Evolutionary conservation across 1,140 invertebrate species (phyloP).

Genomic region (Papilio machaon): DNA sequence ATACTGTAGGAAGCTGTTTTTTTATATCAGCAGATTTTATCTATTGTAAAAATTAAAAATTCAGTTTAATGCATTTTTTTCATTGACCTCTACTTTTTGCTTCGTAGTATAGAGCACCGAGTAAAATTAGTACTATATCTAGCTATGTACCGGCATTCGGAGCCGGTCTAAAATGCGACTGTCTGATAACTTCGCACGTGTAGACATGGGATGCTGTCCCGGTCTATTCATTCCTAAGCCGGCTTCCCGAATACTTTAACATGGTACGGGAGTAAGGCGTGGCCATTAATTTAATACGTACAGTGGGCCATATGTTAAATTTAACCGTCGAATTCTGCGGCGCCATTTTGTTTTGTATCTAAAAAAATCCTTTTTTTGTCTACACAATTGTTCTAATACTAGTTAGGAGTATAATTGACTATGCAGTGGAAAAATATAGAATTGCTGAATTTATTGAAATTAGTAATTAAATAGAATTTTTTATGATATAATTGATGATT

Average conservation of each 20-base stretch:
- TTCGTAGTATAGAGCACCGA: not conserved
- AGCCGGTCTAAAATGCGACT: slow-evolving; percentile 10
- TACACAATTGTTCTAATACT: not conserved
- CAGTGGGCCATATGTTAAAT: slow-evolving; percentile 35
- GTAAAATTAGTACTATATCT: not conserved
- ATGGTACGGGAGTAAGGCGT: slow-evolving; percentile 26
- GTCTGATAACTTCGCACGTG: slow-evolving; percentile 23
- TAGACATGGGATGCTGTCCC: not conserved
- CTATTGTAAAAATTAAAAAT: not conserved
- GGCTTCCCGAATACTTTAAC: slow-evolving; percentile 16
- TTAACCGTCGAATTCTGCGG: slow-evolving; percentile 33
- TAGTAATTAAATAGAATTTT: not conserved
- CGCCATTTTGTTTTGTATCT: slow-evolving; percentile 34
- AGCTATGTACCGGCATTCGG: not conserved
- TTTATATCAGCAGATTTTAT: too few species aligned
- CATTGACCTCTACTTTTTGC: not conserved
- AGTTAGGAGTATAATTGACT: not conserved
- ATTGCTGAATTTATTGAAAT: not conserved
- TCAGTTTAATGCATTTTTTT: not conserved
- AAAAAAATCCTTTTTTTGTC: slow-evolving; percentile 1
- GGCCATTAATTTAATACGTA: slow-evolving; percentile 34
- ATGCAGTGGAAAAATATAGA: not conserved
- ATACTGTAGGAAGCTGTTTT: too few species aligned
- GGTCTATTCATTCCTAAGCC: slow-evolving; percentile 21
- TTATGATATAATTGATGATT: not conserved